Evolutionary conservation across 2,797 vertebrate species (phyloP), one percentile per base, ranked within the genome.

Genomic region (Falco biarmicus): DNA sequence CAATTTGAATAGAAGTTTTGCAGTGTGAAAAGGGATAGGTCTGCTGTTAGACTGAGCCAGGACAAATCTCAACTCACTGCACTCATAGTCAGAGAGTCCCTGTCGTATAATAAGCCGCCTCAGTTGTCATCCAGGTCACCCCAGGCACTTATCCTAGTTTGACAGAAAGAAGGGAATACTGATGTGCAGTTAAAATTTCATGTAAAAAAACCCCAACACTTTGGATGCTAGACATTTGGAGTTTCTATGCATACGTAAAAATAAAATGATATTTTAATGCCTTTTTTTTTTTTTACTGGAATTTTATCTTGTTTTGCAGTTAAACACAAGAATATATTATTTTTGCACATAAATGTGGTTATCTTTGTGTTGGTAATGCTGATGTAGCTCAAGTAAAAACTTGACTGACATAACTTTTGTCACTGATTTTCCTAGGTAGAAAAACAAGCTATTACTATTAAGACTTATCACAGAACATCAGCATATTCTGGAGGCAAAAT

Each of bases 401-500:
- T 17, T 45, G 45, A 45, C 17, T 45, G 45, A 45, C 37, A 48
- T 43, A 87, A 59, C 50, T 84, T 84, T 19, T 76, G 31, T 79
- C 59, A 57, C 41, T 0, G 1, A 34, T 92, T 92, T 87, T 60
- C 12, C 28, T 5, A 86, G 39, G 11, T 69, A 69, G 59, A 81
- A 93, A 79, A 43, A 66, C 47, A 60, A 79, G 29, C 43, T 79
- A 24, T 71, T 80, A 13, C 48, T 75, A 9, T 39, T 87, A 82
- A 94, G 31, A 76, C 45, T 57, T 66, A 87, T 39, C 41, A 60
- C 13, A 84, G 74, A 91, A 63, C 37, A 53, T 84, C 32, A 77
- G 54, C 43, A n/a, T 84, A 57, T 84, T 90, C 68, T 89, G 45
- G 48, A 89, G 51, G 56, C 63, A 96, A 90, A 90, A 70, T 26